phyloP scores from a whole-genome alignment of 2,797 vertebrate species.

The Knipowitschia caucasica region DNA sequence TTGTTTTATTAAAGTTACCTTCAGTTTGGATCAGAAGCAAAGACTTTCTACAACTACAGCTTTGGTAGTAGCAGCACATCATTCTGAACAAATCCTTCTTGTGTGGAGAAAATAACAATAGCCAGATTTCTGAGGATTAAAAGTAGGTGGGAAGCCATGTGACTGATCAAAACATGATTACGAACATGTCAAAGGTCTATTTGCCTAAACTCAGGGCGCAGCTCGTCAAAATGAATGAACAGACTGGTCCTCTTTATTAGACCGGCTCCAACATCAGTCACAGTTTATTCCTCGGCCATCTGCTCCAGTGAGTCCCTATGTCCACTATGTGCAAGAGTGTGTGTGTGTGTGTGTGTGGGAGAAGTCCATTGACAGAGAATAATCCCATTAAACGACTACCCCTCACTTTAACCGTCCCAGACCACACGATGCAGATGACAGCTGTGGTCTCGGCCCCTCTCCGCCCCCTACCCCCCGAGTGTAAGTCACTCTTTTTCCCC shows the following conservation, averaged over 20 bases:
- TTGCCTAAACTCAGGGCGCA: constrained; percentile 42
- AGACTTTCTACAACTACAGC: too few relatives aligned
- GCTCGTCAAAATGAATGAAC: constrained; percentile 52
- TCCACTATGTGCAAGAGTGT: constrained; percentile 21
- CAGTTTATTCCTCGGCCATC: constrained; percentile 65
- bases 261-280: constrained; percentile 55
- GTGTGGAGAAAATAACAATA: not conserved
- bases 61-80: too few relatives aligned
- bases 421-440: constrained; percentile 47
- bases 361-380: constrained; percentile 65
- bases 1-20: too few relatives aligned
- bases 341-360: constrained; percentile 19
- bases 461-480: not conserved
- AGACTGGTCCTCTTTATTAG: constrained; percentile 49
- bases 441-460: constrained; percentile 33
- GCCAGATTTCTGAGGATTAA: not conserved
- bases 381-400: constrained; percentile 70
- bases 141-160: not conserved
- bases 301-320: constrained; percentile 37
- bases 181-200: constrained; percentile 38
- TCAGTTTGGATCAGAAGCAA: too few relatives aligned
- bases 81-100: too few relatives aligned
- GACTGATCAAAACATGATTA: constrained; percentile 33
- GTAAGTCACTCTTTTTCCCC: not conserved
- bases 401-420: constrained; percentile 52